These are phyloP conservation scores for Anastrepha obliqua DNA, from an alignment of 1,140 invertebrate species.

Conservation along the genomic window DNA sequence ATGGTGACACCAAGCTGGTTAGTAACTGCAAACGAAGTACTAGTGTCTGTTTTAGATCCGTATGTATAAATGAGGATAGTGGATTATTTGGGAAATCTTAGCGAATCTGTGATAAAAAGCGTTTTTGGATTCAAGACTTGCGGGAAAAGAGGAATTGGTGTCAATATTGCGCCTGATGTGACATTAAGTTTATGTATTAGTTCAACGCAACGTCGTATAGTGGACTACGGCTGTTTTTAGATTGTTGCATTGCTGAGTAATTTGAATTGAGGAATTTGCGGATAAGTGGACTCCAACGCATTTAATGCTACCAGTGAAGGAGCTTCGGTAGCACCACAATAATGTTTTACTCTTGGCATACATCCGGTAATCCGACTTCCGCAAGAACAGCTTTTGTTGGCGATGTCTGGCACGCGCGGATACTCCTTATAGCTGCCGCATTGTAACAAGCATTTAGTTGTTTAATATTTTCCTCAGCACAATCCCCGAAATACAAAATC, in stretches of 20 bases:
- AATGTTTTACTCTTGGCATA: neutral
- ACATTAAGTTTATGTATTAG: neutral
- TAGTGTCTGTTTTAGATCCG: slow-evolving; percentile 2
- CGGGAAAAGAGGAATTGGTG: neutral
- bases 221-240: neutral
- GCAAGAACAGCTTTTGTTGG: neutral
- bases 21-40: neutral
- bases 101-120: neutral
- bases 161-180: neutral
- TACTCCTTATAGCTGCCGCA: too few species aligned
- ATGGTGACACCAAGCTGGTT: neutral
- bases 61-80: neutral
- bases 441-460: too few species aligned
- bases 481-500: too few species aligned
- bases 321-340: neutral
- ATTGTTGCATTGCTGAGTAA: neutral
- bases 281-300: too few species aligned
- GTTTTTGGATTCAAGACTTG: neutral
- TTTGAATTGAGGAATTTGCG: too few species aligned
- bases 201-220: neutral
- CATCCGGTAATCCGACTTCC: slow-evolving; percentile 2
- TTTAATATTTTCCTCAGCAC: too few species aligned
- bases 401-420: neutral
- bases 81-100: neutral
- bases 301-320: neutral